Percentiles rank a stretch among this genome's conserved stretches.
Evolutionary conservation across 2,888 invertebrate species (phyloP).

Genomic region (Boloria euphrosyne): DNA sequence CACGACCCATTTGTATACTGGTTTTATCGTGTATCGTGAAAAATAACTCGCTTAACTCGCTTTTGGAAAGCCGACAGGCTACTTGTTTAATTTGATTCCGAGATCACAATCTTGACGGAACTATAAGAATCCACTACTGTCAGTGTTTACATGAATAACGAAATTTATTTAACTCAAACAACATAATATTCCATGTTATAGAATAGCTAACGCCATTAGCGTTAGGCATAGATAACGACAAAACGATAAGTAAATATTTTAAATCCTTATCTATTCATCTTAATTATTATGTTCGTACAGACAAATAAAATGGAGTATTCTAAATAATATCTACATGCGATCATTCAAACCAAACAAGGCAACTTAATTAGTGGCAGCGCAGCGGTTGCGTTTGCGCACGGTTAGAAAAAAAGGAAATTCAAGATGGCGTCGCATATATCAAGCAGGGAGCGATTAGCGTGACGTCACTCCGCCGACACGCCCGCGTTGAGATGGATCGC

Average conservation of each 20-base stretch:
- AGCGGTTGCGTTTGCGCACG: conserved; percentile 58
- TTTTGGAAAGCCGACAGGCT: conserved; percentile 50
- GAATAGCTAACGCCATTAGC: no score
- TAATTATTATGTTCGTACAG: conserved; percentile 4
- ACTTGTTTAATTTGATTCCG: conserved; percentile 42
- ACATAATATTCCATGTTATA: no score
- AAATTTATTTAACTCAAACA: no score
- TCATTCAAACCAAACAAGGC: conserved; percentile 54
- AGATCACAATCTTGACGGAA: conserved; percentile 42
- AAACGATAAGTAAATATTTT: no score
- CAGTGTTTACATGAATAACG: background rate
- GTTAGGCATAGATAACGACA: no score
- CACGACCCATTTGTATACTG: conserved; percentile 47
- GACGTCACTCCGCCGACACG: conserved; percentile 59
- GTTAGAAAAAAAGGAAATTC: conserved; percentile 56
- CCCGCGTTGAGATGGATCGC: conserved; percentile 54
- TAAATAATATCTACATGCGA: conserved; percentile 51
- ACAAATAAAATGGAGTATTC: conserved; percentile 22
- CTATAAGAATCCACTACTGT: background rate
- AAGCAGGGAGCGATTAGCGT: conserved; percentile 67
- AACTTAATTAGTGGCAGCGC: conserved; percentile 51
- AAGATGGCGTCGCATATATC: conserved; percentile 65
- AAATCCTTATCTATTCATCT: no score
- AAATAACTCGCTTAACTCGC: conserved; percentile 49
- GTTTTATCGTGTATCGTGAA: conserved; percentile 58